Conservation (phyloP, 1,140 invertebrate species). For the Drosophila fuyamai region DNA sequence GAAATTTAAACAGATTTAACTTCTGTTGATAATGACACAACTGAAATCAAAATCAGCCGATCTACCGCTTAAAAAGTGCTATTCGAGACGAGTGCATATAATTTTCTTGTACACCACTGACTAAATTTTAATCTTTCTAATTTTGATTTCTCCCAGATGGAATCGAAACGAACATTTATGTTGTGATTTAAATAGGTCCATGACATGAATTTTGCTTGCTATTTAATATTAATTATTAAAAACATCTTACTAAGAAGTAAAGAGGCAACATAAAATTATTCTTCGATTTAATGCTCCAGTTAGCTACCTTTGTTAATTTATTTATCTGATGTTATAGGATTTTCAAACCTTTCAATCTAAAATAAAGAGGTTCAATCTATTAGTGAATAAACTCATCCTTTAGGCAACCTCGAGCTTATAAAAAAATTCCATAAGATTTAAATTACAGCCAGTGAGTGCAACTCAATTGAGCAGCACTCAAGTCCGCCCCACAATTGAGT, state of each 20-base stretch:
- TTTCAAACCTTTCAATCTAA: neutral
- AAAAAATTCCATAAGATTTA: slow-evolving; percentile 62
- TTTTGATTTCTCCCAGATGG: no score
- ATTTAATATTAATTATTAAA: no score
- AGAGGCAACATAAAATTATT: no score
- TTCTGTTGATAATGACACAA: slow-evolving; percentile 27
- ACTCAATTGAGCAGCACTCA: slow-evolving; percentile 74
- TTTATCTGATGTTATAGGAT: neutral
- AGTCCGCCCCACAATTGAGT: slow-evolving; percentile 51
- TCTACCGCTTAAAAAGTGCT: neutral
- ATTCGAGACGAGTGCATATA: neutral
- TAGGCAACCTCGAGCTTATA: slow-evolving; percentile 3
- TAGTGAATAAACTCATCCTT: neutral
- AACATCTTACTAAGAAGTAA: no score
- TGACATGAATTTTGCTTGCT: no score
- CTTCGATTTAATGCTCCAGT: no score
- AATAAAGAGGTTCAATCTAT: neutral
- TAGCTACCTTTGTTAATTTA: no score
- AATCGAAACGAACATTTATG: no score
- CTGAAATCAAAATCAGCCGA: slow-evolving; percentile 15
- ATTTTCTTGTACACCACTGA: no score
- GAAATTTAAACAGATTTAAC: slow-evolving; percentile 32
- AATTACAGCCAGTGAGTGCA: slow-evolving; percentile 54
- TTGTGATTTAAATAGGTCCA: no score
- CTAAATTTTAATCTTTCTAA: no score